Percentiles rank a stretch among this genome's conserved stretches.
phyloP scores from a whole-genome alignment of 1,140 invertebrate species.

The Odontomachus brunneus region DNA sequence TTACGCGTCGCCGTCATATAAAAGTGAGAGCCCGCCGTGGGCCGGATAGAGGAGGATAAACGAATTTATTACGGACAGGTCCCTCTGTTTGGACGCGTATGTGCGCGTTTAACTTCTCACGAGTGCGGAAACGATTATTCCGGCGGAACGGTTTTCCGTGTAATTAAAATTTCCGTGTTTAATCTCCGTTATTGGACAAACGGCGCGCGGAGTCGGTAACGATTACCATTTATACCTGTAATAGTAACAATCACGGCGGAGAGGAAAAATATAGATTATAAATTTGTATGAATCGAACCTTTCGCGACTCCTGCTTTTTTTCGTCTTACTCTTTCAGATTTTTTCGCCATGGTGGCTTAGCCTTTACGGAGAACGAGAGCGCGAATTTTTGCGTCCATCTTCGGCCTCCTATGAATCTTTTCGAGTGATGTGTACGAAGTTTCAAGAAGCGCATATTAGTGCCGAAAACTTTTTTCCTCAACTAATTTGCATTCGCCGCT shows the following conservation, averaged over 20 bases:
- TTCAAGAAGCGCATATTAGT: constrained; percentile 47
- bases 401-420: constrained; percentile 2
- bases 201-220: constrained; percentile 21
- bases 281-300: constrained; percentile 19
- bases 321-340: neutral
- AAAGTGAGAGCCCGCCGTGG: constrained; percentile 66
- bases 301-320: neutral
- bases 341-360: neutral
- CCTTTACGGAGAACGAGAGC: neutral
- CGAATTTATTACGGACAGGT: constrained; percentile 76
- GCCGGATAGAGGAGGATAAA: constrained; percentile 65
- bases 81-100: constrained; percentile 60
- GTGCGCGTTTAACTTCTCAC: constrained; percentile 61
- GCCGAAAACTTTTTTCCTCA: constrained; percentile 42
- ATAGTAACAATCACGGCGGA: constrained; percentile 21
- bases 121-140: constrained; percentile 59
- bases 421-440: constrained; percentile 43
- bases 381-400: constrained; percentile 8
- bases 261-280: constrained; percentile 25
- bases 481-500: constrained; percentile 52
- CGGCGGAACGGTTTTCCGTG: constrained; percentile 40
- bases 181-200: constrained; percentile 58
- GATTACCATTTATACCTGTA: constrained; percentile 21
- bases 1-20: constrained; percentile 64
- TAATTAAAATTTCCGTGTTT: constrained; percentile 61